Evolutionary conservation across 64 coral and sea anemone species (phyloP).

Genomic region (Actinia tenebrosa): DNA sequence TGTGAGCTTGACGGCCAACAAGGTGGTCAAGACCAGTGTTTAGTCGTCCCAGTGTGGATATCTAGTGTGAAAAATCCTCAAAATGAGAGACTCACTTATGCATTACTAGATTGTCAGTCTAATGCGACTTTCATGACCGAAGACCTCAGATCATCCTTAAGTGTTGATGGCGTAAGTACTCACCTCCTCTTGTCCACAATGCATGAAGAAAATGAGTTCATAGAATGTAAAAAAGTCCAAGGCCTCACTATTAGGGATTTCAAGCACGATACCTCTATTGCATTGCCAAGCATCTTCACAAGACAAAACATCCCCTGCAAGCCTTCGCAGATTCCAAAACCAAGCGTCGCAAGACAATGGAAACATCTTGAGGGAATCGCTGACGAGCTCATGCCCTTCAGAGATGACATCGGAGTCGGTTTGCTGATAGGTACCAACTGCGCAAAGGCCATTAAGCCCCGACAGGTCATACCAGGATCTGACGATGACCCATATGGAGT

Average conservation of each 20-base stretch:
- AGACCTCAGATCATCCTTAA: conserved; percentile 3
- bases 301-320: conserved; percentile 4
- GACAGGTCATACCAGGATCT: conserved; percentile 45
- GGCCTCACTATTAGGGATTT: conserved; percentile 16
- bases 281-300: conserved; percentile 18
- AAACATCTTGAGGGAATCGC: conserved; percentile 35
- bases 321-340: conserved; percentile 33
- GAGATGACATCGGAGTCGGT: conserved; percentile 34
- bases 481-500: conserved; percentile 48
- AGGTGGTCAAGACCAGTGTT: conserved; percentile 9
- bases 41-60: conserved; percentile 33
- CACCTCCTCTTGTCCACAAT: conserved; percentile 41
- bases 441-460: conserved; percentile 49
- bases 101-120: conserved; percentile 30
- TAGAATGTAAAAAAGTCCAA: conserved; percentile 50
- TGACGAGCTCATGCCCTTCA: conserved; percentile 31
- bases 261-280: conserved; percentile 11
- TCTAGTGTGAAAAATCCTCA: neutral
- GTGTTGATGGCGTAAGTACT: conserved; percentile 18
- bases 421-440: conserved; percentile 49
- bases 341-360: conserved; percentile 40
- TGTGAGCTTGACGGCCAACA: conserved; percentile 46
- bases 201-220: conserved; percentile 50
- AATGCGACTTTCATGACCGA: conserved; percentile 62
- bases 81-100: neutral